These are phyloP conservation scores for Ceriagrion tenellum DNA, from an alignment of 2,888 invertebrate genomes.

Conservation along the genomic window DNA sequence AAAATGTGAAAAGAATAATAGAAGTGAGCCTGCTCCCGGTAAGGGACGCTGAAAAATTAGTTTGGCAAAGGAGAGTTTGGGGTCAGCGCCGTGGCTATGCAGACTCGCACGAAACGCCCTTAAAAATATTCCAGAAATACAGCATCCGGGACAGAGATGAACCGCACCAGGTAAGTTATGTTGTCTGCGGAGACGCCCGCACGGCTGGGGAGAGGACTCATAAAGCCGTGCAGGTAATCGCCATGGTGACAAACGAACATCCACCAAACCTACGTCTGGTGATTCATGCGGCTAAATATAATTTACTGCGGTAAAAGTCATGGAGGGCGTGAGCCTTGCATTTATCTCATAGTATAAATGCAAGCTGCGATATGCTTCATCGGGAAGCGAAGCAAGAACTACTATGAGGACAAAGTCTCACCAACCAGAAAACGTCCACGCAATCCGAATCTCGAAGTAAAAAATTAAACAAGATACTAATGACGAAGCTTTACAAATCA, in stretches of 20 bases:
- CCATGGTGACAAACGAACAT: neutral
- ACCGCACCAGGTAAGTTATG: constrained; percentile 26
- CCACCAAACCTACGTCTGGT: neutral
- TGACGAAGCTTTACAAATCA: too few species aligned
- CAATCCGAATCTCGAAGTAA: too few species aligned
- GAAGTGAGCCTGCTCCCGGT: neutral
- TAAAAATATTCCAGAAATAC: constrained; percentile 37
- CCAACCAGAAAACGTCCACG: too few species aligned
- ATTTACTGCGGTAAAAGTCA: neutral
- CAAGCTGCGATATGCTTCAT: neutral
- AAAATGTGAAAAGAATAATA: neutral
- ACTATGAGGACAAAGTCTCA: too few species aligned
- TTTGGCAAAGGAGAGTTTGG: constrained; percentile 17
- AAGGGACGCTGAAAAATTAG: constrained; percentile 13
- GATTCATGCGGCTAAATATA: neutral
- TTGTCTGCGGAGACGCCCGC: neutral
- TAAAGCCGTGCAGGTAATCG: neutral
- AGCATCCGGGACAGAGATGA: constrained; percentile 36
- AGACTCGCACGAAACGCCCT: neutral
- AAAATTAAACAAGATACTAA: too few species aligned
- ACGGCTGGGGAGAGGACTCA: neutral
- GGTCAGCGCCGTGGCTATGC: neutral
- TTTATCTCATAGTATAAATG: neutral
- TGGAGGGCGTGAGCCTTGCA: neutral
- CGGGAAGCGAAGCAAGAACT: neutral